A percentile compares a stretch with the other conserved stretches of the same genome.
phyloP scores from a whole-genome alignment of 2,797 vertebrate species.

The Mormyrops attenuatus region DNA sequence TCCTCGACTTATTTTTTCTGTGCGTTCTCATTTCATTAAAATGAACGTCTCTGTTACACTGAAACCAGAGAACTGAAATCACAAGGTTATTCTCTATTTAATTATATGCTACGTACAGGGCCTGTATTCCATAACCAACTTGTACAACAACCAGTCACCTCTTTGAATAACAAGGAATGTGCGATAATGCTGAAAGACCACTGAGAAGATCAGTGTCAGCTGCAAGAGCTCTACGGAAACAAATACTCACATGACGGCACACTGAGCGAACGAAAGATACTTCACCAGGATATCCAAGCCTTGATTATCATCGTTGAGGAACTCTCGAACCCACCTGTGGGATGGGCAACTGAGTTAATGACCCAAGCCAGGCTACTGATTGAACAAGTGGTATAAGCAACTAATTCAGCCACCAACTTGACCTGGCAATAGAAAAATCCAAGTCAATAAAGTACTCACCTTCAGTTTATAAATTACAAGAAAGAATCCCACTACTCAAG shows the following conservation, averaged over 20 bases:
- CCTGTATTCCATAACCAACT: background rate
- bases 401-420: background rate
- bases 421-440: background rate
- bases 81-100: background rate
- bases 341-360: background rate
- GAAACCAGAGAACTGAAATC: background rate
- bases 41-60: background rate
- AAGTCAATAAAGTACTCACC: background rate
- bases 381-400: background rate
- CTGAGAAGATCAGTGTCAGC: background rate
- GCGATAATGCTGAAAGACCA: background rate
- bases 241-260: constrained; percentile 91
- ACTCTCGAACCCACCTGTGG: constrained; percentile 92
- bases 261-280: constrained; percentile 95
- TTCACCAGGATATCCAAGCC: constrained; percentile 95
- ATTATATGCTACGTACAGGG: background rate
- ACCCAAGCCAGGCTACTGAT: background rate
- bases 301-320: constrained; percentile 97
- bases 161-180: background rate
- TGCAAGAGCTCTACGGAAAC: background rate
- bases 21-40: background rate
- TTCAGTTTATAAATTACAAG: background rate
- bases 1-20: background rate
- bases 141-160: background rate
- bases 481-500: background rate